Conservation (phyloP, 2,797 vertebrate species). For the Petrocephalus sullivani region DNA sequence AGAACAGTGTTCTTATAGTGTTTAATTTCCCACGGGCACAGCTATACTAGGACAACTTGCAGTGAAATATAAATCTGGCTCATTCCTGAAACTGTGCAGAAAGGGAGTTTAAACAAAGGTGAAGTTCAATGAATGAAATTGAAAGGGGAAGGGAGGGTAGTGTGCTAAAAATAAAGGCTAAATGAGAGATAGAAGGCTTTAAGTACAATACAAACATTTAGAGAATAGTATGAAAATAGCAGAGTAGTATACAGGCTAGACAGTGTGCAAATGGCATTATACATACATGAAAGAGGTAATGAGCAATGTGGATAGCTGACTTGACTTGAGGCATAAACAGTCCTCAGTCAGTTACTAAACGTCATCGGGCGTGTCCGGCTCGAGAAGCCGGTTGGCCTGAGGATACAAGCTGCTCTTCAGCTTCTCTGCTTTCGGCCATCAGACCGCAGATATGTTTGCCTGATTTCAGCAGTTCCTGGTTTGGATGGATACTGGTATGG, state of each 20-base stretch:
- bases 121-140: background rate
- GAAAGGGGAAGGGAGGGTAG: background rate
- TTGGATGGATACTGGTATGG: background rate
- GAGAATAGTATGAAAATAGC: background rate
- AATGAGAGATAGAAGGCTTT: background rate
- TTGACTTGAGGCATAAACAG: background rate
- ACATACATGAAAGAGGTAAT: background rate
- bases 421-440: background rate
- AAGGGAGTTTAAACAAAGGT: background rate
- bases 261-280: background rate
- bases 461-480: background rate
- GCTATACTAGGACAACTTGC: background rate
- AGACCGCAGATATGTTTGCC: background rate
- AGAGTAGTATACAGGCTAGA: background rate
- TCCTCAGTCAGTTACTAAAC: background rate
- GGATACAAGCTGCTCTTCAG: background rate
- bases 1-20: background rate
- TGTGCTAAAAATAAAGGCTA: background rate
- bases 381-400: background rate
- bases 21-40: background rate
- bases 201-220: background rate
- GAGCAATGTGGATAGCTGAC: background rate
- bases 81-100: background rate
- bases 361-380: background rate
- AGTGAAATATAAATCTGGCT: background rate